phyloP scores from a whole-genome alignment of 2,113 vertebrate genomes.

The Oreochromis niloticus region DNA sequence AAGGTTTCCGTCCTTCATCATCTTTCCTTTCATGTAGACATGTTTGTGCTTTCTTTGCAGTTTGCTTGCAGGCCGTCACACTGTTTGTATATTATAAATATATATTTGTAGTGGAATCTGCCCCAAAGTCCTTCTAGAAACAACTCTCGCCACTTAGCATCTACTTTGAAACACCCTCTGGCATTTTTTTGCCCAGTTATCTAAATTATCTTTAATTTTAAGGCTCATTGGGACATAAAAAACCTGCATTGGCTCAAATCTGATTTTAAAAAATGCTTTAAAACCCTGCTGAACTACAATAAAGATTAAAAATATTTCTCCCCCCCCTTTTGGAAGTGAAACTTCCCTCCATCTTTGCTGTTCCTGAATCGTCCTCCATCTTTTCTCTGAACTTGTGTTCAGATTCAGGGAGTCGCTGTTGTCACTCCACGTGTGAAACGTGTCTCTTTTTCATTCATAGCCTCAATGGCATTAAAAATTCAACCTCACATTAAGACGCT shows the following conservation, averaged over 20 bases:
- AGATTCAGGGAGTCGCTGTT: background rate
- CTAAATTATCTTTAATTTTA: rapidly evolving
- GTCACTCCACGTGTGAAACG: background rate
- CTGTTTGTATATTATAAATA: background rate
- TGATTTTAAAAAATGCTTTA: background rate
- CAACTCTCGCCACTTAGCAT: background rate
- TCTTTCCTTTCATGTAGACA: rapidly evolving
- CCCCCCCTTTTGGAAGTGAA: background rate
- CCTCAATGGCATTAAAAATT: rapidly evolving
- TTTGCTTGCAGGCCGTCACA: background rate
- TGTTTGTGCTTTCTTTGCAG: background rate
- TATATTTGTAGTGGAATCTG: background rate
- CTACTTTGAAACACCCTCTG: background rate
- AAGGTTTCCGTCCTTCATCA: background rate
- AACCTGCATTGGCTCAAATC: background rate
- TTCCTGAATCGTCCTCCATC: background rate
- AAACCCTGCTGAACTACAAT: background rate
- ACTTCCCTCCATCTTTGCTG: background rate
- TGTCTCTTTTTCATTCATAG: background rate
- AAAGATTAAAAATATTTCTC: background rate
- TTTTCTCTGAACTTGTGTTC: background rate
- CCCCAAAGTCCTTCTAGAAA: background rate
- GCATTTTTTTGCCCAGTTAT: background rate
- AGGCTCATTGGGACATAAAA: background rate
- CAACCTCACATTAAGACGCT: background rate